Evolutionary conservation across 2,888 invertebrate species (phyloP), one percentile per base, ranked within the genome.

Genomic region (Pristionchus arcanus): DNA sequence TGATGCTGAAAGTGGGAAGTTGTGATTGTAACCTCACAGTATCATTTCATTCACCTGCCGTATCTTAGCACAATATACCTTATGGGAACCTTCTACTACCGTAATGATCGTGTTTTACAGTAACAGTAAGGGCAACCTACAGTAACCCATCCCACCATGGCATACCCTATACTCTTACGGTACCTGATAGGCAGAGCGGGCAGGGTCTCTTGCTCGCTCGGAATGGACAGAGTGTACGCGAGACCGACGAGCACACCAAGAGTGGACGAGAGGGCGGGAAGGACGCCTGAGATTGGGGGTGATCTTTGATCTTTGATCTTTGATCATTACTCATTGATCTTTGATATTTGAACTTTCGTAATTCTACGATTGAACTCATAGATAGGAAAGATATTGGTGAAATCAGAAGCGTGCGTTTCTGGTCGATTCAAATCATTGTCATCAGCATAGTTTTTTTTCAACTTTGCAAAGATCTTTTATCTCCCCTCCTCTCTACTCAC

Each of bases 401-500:
- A n/a, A n/a, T n/a, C n/a, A n/a, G n/a, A n/a, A n/a, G n/a, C n/a
- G n/a, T n/a, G n/a, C n/a, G n/a, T n/a, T n/a, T n/a, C n/a, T 21
- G 11, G 15, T 66, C 42, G 3, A 42, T 42, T 42, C 42, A 9
- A 42, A 42, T 42, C 71, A 71, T 28, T 4, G 34, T n/a, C 19
- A 7, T 19, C 19, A 34, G n/a, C 25, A 13, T 3, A 59, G 3
- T 59, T n/a, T n/a, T n/a, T n/a, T n/a, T n/a, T n/a, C n/a, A n/a
- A n/a, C n/a, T n/a, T n/a, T n/a, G n/a, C n/a, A n/a, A n/a, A n/a
- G n/a, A n/a, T 63, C 63, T 63, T 63, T 21, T 1, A 63, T 21
- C 63, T 7, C 63, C 63, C 63, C 63, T n/a, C 9, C 63, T n/a
- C 25, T 63, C 25, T 11, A 37, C 86, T 16, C 98, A 71, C 98